Percentiles rank a stretch among this genome's conserved stretches.
These are phyloP conservation scores for Catonia carolina DNA, from an alignment of 2,888 invertebrate species.

Conservation along the genomic window DNA sequence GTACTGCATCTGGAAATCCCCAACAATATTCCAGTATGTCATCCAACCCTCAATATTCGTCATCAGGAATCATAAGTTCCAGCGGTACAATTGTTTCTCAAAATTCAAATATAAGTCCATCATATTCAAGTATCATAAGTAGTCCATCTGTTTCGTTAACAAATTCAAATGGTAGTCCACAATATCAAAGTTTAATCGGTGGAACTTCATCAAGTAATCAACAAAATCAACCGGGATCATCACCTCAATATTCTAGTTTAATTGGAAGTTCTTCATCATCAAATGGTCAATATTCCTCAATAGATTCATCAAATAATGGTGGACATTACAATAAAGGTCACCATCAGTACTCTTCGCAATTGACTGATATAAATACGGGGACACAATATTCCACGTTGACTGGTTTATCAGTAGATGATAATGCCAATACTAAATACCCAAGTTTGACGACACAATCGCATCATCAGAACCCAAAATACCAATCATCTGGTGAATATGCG, in stretches of 20 bases:
- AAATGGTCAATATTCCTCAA: not conserved
- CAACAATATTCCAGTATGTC: slow-evolving; percentile 2
- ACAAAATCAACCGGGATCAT: not conserved
- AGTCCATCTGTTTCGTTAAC: slow-evolving; percentile 10
- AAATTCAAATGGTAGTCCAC: slow-evolving; percentile 7
- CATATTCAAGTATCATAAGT: not conserved
- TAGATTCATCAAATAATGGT: not conserved
- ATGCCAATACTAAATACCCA: slow-evolving; percentile 18
- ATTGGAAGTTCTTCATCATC: slow-evolving; percentile 8
- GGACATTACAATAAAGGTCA: not conserved
- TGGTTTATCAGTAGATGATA: slow-evolving; percentile 17
- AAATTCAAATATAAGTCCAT: too few relatives aligned
- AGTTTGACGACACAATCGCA: not conserved
- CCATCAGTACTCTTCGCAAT: not conserved
- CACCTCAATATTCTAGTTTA: slow-evolving; percentile 17
- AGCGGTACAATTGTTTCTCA: too few relatives aligned
- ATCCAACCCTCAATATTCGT: slow-evolving; percentile 1
- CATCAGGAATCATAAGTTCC: too few relatives aligned
- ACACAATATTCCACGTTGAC: slow-evolving; percentile 21
- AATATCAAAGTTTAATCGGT: slow-evolving; percentile 16
- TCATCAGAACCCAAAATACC: slow-evolving; percentile 11
- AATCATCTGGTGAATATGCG: slow-evolving; percentile 24
- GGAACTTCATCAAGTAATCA: not conserved
- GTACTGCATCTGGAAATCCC: not conserved
- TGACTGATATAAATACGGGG: not conserved